Conservation (phyloP, 2,888 invertebrate species). For the Gastrophysa polygoni region DNA sequence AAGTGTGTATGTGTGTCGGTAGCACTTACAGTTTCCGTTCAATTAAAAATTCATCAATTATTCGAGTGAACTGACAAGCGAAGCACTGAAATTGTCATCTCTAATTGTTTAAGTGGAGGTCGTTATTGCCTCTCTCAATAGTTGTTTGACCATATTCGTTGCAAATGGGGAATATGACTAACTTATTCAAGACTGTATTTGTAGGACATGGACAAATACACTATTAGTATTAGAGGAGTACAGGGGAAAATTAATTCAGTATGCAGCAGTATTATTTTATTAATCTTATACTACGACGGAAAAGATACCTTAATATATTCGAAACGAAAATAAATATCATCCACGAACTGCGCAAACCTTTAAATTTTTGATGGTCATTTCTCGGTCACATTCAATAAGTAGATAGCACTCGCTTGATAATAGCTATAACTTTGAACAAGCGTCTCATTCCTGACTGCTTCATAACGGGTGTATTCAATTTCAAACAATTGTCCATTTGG, state of each 20-base stretch:
- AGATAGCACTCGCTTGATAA: no score
- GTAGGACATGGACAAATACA: constrained; percentile 36
- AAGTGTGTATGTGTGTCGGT: neutral
- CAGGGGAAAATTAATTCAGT: neutral
- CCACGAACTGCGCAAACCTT: no score
- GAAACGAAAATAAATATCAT: no score
- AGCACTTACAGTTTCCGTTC: neutral
- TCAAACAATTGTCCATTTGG: no score
- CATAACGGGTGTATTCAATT: no score
- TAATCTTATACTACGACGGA: no score
- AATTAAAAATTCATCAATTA: constrained; percentile 3
- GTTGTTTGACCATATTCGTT: constrained; percentile 36
- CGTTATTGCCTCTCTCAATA: constrained; percentile 28
- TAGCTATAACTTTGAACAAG: no score
- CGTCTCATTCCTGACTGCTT: no score
- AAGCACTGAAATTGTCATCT: constrained; percentile 13
- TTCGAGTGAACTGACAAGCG: constrained; percentile 8
- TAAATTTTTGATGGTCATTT: no score
- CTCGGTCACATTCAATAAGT: no score
- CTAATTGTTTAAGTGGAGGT: constrained; percentile 32
- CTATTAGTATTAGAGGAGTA: constrained; percentile 11
- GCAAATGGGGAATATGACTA: constrained; percentile 37
- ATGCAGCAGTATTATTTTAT: no score
- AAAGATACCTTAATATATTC: no score
- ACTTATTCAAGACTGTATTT: constrained; percentile 35